Conservation (phyloP, 2,888 invertebrate genomes). For the Nephrotoma flavescens region DNA sequence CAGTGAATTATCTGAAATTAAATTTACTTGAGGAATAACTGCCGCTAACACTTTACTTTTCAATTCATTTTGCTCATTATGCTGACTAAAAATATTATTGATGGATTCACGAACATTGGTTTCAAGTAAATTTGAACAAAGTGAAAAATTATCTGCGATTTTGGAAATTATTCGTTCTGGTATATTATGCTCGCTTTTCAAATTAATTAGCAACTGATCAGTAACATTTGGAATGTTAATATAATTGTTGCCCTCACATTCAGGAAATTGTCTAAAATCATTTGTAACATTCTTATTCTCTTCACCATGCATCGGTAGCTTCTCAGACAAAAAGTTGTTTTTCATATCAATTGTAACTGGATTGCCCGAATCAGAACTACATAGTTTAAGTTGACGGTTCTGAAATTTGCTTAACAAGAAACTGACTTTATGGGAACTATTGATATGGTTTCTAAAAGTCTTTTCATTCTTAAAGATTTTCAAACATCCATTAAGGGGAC, state of each 20-base stretch:
- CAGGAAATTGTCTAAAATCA: too few relatives aligned
- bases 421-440: not conserved
- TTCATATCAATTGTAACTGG: too few relatives aligned
- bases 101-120: not conserved
- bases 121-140: not conserved
- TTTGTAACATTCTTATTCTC: too few relatives aligned
- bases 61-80: not conserved
- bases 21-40: not conserved
- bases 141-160: not conserved
- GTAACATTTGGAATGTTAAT: not conserved
- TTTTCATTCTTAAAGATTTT: not conserved
- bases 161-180: not conserved
- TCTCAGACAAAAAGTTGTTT: too few relatives aligned
- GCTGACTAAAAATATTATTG: not conserved
- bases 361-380: too few relatives aligned
- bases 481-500: not conserved
- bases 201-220: not conserved
- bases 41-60: not conserved
- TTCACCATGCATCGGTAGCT: too few relatives aligned
- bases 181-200: not conserved
- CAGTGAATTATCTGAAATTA: not conserved
- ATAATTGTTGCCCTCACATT: not conserved
- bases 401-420: not conserved
- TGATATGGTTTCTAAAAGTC: not conserved
- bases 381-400: not conserved